Evolutionary conservation across 1,140 invertebrate genomes (phyloP).

Genomic region (Maconellicoccus hirsutus): DNA sequence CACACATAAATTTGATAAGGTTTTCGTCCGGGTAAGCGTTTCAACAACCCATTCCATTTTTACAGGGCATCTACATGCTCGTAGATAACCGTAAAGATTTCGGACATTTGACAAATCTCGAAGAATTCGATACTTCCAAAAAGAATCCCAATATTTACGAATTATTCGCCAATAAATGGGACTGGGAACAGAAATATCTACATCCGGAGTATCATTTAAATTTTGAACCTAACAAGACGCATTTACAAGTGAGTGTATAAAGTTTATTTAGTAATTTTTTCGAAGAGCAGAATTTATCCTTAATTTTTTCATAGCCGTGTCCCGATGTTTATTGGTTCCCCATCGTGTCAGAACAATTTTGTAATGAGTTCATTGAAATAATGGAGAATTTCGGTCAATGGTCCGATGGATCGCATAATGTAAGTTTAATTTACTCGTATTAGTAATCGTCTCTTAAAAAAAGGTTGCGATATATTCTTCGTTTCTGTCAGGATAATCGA

Average conservation of each 20-base stretch:
- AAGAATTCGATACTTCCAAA: constrained; percentile 62
- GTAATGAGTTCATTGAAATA: constrained; percentile 74
- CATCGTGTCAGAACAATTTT: constrained; percentile 73
- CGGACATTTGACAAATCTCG: constrained; percentile 80
- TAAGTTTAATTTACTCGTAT: too few relatives aligned
- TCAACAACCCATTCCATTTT: constrained; percentile 16
- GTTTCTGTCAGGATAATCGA: constrained; percentile 24
- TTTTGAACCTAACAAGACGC: constrained; percentile 51
- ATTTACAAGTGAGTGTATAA: constrained; percentile 41
- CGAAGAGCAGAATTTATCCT: too few relatives aligned
- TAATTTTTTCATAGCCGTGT: constrained; percentile 62
- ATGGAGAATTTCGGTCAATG: constrained; percentile 87
- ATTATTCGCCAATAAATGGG: constrained; percentile 75
- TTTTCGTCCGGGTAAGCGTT: constrained; percentile 12
- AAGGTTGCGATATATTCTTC: too few relatives aligned
- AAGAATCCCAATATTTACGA: constrained; percentile 84
- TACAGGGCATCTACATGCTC: constrained; percentile 79
- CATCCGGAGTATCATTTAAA: constrained; percentile 62
- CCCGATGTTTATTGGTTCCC: constrained; percentile 99
- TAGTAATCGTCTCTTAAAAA: too few relatives aligned
- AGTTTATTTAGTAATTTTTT: too few relatives aligned
- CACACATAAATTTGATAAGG: not conserved
- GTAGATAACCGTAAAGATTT: constrained; percentile 73
- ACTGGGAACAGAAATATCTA: constrained; percentile 86
- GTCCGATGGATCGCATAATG: constrained; percentile 84